Evolutionary conservation across 2,113 vertebrate genomes (phyloP).

Genomic region (Sylvicapra grimmia): DNA sequence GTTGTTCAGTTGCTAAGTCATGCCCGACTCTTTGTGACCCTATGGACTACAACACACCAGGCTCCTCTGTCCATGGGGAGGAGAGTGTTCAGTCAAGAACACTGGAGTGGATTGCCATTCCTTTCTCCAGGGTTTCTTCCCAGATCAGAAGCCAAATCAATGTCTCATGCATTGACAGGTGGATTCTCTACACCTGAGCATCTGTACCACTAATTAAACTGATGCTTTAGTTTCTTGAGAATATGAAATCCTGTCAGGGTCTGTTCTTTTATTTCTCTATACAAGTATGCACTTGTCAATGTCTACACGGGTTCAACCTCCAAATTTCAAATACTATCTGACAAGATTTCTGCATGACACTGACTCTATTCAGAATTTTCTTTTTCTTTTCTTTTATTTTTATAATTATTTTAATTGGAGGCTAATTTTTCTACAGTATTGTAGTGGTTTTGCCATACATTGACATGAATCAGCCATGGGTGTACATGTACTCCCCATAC

Average conservation of each 20-base stretch:
- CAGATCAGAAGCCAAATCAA: not conserved
- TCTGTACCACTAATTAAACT: not conserved
- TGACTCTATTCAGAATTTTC: not conserved
- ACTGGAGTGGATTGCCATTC: not conserved
- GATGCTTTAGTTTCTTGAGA: not conserved
- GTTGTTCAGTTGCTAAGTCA: not conserved
- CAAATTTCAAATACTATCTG: not conserved
- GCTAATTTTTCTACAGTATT: not conserved
- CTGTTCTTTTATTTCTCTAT: not conserved
- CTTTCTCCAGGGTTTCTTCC: not conserved
- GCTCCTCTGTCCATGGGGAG: not conserved
- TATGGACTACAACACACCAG: not conserved
- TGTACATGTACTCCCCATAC: not conserved
- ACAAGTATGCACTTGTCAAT: not conserved
- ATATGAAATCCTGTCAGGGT: fast-evolving
- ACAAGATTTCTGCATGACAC: not conserved
- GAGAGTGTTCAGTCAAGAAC: not conserved
- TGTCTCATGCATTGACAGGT: not conserved
- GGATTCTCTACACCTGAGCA: not conserved
- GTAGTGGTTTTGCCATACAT: not conserved
- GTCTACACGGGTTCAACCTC: not conserved
- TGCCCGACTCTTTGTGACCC: not conserved
- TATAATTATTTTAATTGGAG: not conserved
- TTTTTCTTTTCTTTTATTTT: not conserved
- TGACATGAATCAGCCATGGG: not conserved